Conservation (phyloP, 2,113 vertebrate genomes). For the Callocephalon fimbriatum region DNA sequence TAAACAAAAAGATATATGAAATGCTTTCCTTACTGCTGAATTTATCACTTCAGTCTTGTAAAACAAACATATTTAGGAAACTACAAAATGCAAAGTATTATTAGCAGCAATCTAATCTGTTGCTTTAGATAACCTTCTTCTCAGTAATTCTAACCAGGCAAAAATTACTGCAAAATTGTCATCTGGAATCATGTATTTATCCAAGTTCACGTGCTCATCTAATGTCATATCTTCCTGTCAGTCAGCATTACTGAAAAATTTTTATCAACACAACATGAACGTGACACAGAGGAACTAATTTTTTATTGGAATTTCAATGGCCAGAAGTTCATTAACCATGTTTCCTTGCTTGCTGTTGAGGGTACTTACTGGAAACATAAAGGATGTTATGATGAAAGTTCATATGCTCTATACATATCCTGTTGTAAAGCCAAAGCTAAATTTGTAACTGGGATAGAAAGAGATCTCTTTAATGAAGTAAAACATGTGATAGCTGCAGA, state of each 20-base stretch:
- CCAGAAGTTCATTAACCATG: conserved; percentile 65
- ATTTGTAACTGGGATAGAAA: background rate
- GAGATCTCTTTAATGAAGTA: background rate
- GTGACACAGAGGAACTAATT: background rate
- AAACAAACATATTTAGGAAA: conserved; percentile 45
- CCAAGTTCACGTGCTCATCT: background rate
- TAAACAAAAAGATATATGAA: background rate
- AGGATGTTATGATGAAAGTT: conserved; percentile 52
- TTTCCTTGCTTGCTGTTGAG: background rate
- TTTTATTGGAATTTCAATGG: conserved; percentile 20
- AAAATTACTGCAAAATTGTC: background rate
- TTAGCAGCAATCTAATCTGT: conserved; percentile 32
- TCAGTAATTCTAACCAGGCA: background rate
- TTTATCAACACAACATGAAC: background rate
- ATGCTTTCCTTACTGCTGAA: background rate
- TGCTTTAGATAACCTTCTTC: background rate
- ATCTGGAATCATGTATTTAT: background rate
- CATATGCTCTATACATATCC: conserved; percentile 19
- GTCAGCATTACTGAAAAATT: background rate
- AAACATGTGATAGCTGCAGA: background rate
- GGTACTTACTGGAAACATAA: conserved; percentile 68
- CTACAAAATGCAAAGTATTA: background rate
- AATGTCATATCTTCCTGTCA: background rate
- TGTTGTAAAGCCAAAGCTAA: conserved; percentile 25
- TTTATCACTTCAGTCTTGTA: background rate